Evolutionary conservation across 2,797 vertebrate genomes (phyloP).

Genomic region (Cyclopterus lumpus): DNA sequence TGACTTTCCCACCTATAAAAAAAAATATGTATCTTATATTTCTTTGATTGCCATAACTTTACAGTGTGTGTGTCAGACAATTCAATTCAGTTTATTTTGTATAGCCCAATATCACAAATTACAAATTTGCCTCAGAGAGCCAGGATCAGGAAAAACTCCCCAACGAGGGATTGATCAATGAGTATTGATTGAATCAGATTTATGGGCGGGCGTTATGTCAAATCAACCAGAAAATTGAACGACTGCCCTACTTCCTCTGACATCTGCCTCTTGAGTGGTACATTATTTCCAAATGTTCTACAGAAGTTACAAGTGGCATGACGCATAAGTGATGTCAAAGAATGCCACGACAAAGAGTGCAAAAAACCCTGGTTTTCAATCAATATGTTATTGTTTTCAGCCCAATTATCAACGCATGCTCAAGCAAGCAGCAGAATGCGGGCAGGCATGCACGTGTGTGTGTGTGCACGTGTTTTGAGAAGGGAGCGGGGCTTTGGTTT

Average conservation of each 20-base stretch:
- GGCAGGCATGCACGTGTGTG: not conserved
- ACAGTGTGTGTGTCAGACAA: not conserved
- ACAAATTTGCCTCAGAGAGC: too few species aligned
- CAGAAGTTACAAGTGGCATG: not conserved
- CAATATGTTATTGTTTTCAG: too few species aligned
- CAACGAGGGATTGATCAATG: not conserved
- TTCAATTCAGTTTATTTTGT: too few species aligned
- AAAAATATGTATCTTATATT: not conserved
- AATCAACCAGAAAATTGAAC: not conserved
- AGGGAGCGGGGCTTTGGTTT: constrained; percentile 55
- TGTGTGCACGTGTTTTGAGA: constrained; percentile 9
- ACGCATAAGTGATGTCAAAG: not conserved
- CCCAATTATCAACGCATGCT: constrained; percentile 10
- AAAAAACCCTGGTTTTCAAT: not conserved
- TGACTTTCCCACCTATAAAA: too few species aligned
- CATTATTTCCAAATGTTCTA: not conserved
- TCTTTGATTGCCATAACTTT: not conserved
- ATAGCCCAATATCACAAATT: too few species aligned
- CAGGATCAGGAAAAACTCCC: too few species aligned
- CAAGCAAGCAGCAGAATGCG: not conserved
- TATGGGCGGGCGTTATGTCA: not conserved
- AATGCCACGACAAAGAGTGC: not conserved
- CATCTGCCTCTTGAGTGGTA: not conserved
- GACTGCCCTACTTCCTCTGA: not conserved
- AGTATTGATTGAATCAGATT: not conserved